A percentile compares a stretch with the other conserved stretches of the same genome.
phyloP scores from a whole-genome alignment of 2,888 invertebrate species.

The Apocheima hispidaria region DNA sequence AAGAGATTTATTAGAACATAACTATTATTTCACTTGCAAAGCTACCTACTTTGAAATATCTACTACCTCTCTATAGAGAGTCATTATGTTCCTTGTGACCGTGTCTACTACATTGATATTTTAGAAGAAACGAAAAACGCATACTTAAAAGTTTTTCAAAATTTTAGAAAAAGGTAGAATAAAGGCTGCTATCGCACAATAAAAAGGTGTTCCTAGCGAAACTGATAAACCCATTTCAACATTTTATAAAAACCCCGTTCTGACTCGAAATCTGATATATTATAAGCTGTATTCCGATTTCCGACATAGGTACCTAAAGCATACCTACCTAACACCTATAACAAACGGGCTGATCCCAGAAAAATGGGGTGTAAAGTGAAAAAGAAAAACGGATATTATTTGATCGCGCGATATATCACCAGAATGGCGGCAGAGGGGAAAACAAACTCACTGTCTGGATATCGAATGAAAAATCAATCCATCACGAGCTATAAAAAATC shows the following conservation, averaged over 20 bases:
- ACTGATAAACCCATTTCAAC: no score
- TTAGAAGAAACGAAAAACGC: no score
- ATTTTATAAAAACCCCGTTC: slow-evolving; percentile 31
- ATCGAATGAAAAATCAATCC: slow-evolving; percentile 69
- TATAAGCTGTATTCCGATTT: slow-evolving; percentile 39
- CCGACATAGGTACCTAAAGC: slow-evolving; percentile 34
- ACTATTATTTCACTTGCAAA: neutral
- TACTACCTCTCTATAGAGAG: no score
- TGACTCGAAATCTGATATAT: slow-evolving; percentile 35
- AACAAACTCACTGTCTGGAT: slow-evolving; percentile 60
- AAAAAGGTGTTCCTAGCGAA: no score
- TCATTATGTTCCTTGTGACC: no score
- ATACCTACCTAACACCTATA: slow-evolving; percentile 44
- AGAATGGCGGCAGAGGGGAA: slow-evolving; percentile 52
- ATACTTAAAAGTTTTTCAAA: neutral
- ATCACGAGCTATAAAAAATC: slow-evolving; percentile 64
- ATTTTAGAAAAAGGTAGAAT: no score
- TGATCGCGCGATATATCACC: slow-evolving; percentile 62
- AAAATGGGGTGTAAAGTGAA: slow-evolving; percentile 57
- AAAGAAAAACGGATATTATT: slow-evolving; percentile 63
- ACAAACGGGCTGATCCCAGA: slow-evolving; percentile 48
- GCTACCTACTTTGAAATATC: neutral
- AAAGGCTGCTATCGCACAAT: no score
- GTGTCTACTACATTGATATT: no score
- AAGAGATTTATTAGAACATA: neutral